These are phyloP conservation scores for Drosophila meridionalis DNA, from an alignment of 2,888 invertebrate species.

Conservation along the genomic window DNA sequence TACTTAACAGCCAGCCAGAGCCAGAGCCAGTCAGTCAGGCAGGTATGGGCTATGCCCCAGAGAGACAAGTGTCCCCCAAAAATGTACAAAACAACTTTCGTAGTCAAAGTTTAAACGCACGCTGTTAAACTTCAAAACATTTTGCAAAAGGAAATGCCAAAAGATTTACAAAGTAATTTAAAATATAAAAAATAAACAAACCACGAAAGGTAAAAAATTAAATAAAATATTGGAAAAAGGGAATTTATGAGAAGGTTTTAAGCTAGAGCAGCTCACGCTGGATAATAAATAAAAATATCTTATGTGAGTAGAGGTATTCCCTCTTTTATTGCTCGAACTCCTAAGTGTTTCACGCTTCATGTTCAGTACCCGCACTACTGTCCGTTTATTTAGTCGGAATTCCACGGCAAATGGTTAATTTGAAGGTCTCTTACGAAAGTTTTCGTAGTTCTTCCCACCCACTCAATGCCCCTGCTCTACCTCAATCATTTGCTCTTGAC, in stretches of 20 bases:
- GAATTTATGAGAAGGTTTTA: background rate
- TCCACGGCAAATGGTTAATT: background rate
- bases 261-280: background rate
- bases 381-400: background rate
- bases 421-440: background rate
- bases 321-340: background rate
- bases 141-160: background rate
- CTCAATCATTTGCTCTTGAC: conserved; percentile 15
- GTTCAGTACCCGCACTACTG: no score
- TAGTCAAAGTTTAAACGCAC: conserved; percentile 15
- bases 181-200: background rate
- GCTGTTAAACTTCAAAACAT: conserved; percentile 12
- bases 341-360: background rate
- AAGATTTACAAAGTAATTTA: conserved; percentile 7
- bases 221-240: background rate
- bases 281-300: background rate
- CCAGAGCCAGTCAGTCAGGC: background rate
- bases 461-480: background rate
- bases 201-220: background rate
- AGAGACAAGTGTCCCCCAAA: conserved; percentile 17
- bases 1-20: conserved; percentile 9
- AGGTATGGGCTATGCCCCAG: conserved; percentile 12
- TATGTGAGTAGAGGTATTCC: background rate
- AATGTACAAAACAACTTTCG: conserved; percentile 20
- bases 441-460: background rate